These are phyloP conservation scores for Xenentodon cancila DNA, from an alignment of 2,797 vertebrate species.

Conservation along the genomic window DNA sequence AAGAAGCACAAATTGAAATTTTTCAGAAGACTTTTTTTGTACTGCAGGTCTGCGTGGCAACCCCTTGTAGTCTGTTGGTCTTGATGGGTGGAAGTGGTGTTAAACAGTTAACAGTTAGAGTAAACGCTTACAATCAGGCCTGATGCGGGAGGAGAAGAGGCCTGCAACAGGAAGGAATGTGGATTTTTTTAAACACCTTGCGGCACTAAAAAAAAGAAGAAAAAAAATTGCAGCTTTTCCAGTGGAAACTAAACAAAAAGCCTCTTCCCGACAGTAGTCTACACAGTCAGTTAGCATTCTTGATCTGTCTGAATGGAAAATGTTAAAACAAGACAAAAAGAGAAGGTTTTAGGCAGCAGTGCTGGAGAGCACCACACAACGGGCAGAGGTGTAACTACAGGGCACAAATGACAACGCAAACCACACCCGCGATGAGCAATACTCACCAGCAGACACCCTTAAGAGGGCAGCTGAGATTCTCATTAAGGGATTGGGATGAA, in stretches of 20 bases:
- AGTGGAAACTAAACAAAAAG: conserved; percentile 32
- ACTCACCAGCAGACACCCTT: conserved; percentile 78
- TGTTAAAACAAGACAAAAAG: conserved; percentile 14
- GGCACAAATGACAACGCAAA: conserved; percentile 59
- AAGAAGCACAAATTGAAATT: conserved; percentile 7
- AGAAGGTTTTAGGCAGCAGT: conserved; percentile 28
- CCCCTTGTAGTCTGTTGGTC: conserved; percentile 65
- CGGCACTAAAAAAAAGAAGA: conserved; percentile 30
- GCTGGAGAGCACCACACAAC: conserved; percentile 69
- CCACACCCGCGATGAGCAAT: conserved; percentile 66
- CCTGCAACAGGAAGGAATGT: conserved; percentile 77
- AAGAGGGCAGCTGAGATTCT: conserved; percentile 77
- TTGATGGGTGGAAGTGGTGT: conserved; percentile 60
- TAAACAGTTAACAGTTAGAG: conserved; percentile 75
- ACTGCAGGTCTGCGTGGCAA: conserved; percentile 42
- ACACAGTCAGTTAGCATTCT: conserved; percentile 41
- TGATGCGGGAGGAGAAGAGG: conserved; percentile 90
- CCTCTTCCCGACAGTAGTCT: conserved; percentile 30
- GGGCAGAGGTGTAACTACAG: conserved; percentile 72
- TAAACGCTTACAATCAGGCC: conserved; percentile 93
- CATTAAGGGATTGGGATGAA: conserved; percentile 82
- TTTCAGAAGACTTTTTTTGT: background rate
- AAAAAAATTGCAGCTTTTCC: conserved; percentile 24
- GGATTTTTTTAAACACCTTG: conserved; percentile 63
- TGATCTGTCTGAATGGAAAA: conserved; percentile 31